Base-by-base conservation (phyloP, 2,113 vertebrate species). In the Scomber japonicus region DNA sequence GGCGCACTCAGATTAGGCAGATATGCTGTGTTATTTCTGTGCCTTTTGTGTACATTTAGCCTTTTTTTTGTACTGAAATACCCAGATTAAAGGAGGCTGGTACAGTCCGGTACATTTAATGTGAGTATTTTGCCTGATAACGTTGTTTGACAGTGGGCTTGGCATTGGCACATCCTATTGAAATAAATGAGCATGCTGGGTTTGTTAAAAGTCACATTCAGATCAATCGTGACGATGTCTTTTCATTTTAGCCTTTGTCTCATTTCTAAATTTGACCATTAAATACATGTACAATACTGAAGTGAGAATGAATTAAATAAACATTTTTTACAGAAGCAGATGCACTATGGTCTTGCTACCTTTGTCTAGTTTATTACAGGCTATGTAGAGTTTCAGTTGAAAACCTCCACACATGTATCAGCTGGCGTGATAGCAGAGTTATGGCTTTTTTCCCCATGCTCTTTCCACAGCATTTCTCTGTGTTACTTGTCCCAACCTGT, bases 401-500 rank as follows among this genome's bases (percentile, higher is more conserved):
- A 7, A 19, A 35, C 49, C 27, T 21, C 12, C 16, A 46, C 40
- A 71, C 5, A 50, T 19, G 0, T 16, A 35, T 73, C 35, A 60
- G 31, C 60, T 67, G 30, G 14, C 11, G 3, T 55, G 44, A 53
- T 9, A 64, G 46, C 49, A 54, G 19, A 51, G 51, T 40, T 56
- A 10, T 80, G 40, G 21, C 21, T 9, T 68, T 13, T 7, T 75
- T 76, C 64, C 27, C 17, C 57, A 63, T 57, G 44, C 11, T 31
- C 0, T 78, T 75, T 78, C 51, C 15, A 14, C 44, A 63, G 46
- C 15, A 77, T 51, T 65, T 75, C 4, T 44, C 27, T 31, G 11
- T 1, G 0, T 30, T 35, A 24, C 76, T 56, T 81, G 63, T 68
- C 68, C 27, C 50, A 75, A 66, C 80, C 10, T 78, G 76, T 50